A percentile compares a stretch with the other conserved stretches of the same genome.
Conservation (phyloP, 2,797 vertebrate species). For the Anguilla megastoma region DNA sequence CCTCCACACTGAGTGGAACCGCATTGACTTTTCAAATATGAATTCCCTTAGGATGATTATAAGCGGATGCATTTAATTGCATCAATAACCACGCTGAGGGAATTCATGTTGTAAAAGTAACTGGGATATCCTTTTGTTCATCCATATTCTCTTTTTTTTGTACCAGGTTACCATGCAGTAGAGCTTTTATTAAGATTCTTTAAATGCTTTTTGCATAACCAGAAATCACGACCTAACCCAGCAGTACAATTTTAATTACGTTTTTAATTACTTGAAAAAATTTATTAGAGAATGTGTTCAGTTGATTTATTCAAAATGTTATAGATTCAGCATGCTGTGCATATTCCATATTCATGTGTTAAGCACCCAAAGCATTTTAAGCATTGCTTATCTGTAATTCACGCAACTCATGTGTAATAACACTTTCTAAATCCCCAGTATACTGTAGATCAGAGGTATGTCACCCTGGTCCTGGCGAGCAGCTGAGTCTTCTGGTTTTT, state of each 20-base stretch:
- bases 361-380: not conserved
- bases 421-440: not conserved
- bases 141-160: not conserved
- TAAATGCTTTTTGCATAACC: not conserved
- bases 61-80: not conserved
- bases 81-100: not conserved
- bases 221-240: not conserved
- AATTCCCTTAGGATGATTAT: not conserved
- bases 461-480: not conserved
- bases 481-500: not conserved
- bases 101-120: not conserved
- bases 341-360: not conserved
- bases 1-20: not conserved
- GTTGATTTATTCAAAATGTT: not conserved
- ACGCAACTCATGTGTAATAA: not conserved
- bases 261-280: not conserved
- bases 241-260: not conserved
- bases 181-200: slow-evolving; percentile 26
- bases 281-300: not conserved
- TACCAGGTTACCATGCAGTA: not conserved
- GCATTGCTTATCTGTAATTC: not conserved
- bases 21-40: not conserved
- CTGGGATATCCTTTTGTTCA: slow-evolving; percentile 15
- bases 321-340: not conserved
- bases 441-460: not conserved